Percentiles rank a stretch among this genome's conserved stretches.
Conservation (phyloP, 64 coral and sea anemone species). For the Acropora yongei region DNA sequence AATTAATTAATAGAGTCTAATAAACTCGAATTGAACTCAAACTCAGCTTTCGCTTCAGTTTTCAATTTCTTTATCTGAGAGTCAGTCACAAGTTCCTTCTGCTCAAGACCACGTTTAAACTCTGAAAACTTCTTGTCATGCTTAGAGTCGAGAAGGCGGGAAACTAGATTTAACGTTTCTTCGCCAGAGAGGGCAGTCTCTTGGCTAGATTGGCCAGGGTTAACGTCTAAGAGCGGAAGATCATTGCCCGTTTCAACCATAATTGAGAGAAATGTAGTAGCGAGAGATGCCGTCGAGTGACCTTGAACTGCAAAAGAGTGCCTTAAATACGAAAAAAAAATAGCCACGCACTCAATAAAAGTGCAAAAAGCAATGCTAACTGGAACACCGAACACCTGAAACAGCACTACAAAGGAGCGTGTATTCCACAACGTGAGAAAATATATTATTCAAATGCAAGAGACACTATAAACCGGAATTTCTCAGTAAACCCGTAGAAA, state of each 20-base stretch:
- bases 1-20: no score
- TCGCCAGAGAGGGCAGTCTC: background rate
- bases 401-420: no score
- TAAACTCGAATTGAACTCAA: no score
- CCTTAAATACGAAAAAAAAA: no score
- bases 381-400: no score
- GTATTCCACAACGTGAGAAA: no score
- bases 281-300: no score
- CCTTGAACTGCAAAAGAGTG: no score
- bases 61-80: slow-evolving; percentile 35
- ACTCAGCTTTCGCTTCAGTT: slow-evolving; percentile 12
- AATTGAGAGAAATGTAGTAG: background rate
- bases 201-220: background rate
- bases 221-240: background rate
- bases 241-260: background rate
- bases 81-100: background rate
- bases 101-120: background rate
- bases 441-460: no score
- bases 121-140: background rate
- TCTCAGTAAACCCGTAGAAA: no score
- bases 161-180: background rate
- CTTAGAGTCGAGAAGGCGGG: background rate
- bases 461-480: no score
- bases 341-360: background rate
- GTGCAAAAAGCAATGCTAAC: no score